Base-by-base conservation (phyloP, 2,888 invertebrate genomes). In the Apantesis nais region DNA sequence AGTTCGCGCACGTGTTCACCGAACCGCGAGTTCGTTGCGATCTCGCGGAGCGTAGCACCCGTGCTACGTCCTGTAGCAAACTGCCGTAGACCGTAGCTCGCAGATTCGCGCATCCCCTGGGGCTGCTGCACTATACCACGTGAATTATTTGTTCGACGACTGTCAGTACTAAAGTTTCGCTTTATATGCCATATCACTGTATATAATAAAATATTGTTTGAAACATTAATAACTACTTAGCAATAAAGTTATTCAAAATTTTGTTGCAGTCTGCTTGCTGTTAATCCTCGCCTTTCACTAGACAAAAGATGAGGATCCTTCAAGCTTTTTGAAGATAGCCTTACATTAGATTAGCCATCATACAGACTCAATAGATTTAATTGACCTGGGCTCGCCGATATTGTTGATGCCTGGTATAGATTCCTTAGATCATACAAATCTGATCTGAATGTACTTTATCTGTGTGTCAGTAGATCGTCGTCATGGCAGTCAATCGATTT, bases 41-140 rank as follows among this genome's bases (percentile, higher is more conserved):
- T 78, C 78, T 77, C 90, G 92, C 92, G 90, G 92, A 90, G 71
- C 82, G 91, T 91, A 90, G 90, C 89, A 80, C 76, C 85, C 82
- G 83, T 78, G 85, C 93, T 90, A 91, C 92, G 91, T 77, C 83
- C 81, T 91, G 92, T 92, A 92, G 92, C 88, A 80, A 86, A 94
- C 93, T 94, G 93, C 90, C 89, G 89, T 88, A 90, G 86, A 88
- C 80, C 84, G 84, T 78, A 85, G 78, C 71, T 68, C 66, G 68
- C 72, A 86, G 86, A 88, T 88, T 85, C 89, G 91, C 89, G 88
- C 87, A 88, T 86, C 88, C 85, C 87, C 88, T 78, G 84, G 82
- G 86, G 76, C 74, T 70, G 80, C 82, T 86, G 85, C 86, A 88
- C 83, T 83, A 82, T 81, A 81, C 81, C 80, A 81, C 80, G 78